Conservation (phyloP, 2,888 invertebrate species). For the Tigriopus californicus region DNA sequence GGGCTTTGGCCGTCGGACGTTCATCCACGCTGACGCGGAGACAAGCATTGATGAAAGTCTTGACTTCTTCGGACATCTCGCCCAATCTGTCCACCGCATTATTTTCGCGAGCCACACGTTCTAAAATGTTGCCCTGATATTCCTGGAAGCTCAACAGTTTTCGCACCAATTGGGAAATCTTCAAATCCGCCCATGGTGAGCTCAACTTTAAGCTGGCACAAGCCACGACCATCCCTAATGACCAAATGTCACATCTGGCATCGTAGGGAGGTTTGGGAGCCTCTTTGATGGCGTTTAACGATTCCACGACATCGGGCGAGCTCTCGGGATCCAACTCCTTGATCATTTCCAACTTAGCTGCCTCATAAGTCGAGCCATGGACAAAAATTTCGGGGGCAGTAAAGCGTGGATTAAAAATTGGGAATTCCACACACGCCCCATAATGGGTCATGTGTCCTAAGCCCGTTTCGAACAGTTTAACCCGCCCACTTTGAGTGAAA, state of each 20-base stretch:
- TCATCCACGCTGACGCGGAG: constrained; percentile 19
- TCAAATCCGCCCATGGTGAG: constrained; percentile 44
- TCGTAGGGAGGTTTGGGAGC: not conserved
- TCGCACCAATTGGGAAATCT: constrained; percentile 50
- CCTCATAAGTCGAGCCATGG: constrained; percentile 32
- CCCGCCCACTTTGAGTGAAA: constrained; percentile 45
- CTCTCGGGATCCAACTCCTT: not conserved
- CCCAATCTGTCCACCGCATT: constrained; percentile 1
- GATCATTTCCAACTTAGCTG: constrained; percentile 18
- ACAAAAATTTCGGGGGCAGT: constrained; percentile 62
- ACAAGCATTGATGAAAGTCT: constrained; percentile 19
- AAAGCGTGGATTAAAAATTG: constrained; percentile 50
- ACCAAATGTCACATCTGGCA: constrained; percentile 61
- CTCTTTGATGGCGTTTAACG: not conserved
- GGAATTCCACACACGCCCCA: constrained; percentile 73
- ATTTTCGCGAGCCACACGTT: constrained; percentile 52
- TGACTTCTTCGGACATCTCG: not conserved
- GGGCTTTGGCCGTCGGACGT: constrained; percentile 20
- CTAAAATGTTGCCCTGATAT: constrained; percentile 33
- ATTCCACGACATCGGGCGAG: not conserved
- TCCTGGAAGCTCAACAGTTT: constrained; percentile 49
- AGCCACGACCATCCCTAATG: constrained; percentile 68
- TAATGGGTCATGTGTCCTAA: constrained; percentile 71
- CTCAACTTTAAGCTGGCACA: constrained; percentile 47
- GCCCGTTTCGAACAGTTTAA: constrained; percentile 83